phyloP scores from a whole-genome alignment of 2,113 vertebrate species.

The Heterocephalus glaber region DNA sequence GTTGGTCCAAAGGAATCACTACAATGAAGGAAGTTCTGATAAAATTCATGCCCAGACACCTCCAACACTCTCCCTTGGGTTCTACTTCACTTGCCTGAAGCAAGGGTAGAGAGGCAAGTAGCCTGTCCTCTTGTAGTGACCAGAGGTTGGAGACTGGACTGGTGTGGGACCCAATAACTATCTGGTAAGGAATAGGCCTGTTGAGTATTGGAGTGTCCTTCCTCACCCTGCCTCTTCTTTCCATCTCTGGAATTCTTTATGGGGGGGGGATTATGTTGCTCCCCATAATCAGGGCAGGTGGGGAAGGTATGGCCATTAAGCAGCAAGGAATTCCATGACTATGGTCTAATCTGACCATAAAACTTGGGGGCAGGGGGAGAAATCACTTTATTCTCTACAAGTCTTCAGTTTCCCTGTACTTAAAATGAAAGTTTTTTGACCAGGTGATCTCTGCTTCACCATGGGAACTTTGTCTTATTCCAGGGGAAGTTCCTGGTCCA shows the following conservation, averaged over 20 bases:
- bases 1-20: conserved; percentile 8
- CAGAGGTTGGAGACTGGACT: background rate
- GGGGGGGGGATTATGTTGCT: background rate
- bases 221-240: background rate
- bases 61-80: background rate
- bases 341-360: background rate
- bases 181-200: background rate
- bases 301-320: conserved; percentile 45
- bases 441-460: conserved; percentile 21
- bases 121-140: background rate
- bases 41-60: background rate
- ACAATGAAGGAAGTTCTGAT: background rate
- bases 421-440: conserved; percentile 55
- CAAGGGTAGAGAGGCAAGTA: background rate
- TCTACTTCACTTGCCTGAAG: conserved; percentile 24
- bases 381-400: background rate
- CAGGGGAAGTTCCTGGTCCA: background rate
- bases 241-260: background rate
- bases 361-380: background rate
- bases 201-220: background rate
- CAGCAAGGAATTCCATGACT: background rate
- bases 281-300: no score
- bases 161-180: background rate
- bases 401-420: background rate
- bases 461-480: background rate